A percentile compares a stretch with the other conserved stretches of the same genome.
Evolutionary conservation across 2,797 vertebrate species (phyloP).

Genomic region (Petrocephalus schoutedeni): DNA sequence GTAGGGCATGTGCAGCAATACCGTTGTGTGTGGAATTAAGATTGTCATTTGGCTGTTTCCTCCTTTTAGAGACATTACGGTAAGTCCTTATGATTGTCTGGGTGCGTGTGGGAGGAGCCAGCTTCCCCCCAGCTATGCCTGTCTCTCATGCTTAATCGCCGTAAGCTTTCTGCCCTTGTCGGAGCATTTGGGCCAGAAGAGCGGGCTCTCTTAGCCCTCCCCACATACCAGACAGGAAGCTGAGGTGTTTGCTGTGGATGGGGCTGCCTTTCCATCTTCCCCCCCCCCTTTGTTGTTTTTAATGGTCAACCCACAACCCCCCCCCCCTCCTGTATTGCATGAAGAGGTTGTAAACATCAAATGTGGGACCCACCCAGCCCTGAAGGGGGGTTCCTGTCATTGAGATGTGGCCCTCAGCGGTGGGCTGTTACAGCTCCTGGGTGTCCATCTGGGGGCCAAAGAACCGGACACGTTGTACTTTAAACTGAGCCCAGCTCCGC

Average conservation of each 20-base stretch:
- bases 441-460: constrained; percentile 29
- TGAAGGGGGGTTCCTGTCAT: constrained; percentile 42
- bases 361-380: constrained; percentile 34
- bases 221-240: neutral
- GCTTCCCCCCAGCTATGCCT: neutral
- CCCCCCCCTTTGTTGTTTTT: constrained; percentile 24
- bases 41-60: neutral
- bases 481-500: neutral
- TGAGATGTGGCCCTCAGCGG: constrained; percentile 38
- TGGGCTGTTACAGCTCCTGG: constrained; percentile 47
- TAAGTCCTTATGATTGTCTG: neutral
- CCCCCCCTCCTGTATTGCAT: constrained; percentile 24
- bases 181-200: neutral
- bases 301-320: constrained; percentile 44
- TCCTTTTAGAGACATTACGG: neutral
- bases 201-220: neutral
- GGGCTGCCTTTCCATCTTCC: neutral
- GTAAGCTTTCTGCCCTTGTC: neutral
- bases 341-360: constrained; percentile 55
- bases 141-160: neutral
- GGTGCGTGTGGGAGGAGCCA: neutral
- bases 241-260: constrained; percentile 21
- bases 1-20: neutral
- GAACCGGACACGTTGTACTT: neutral
- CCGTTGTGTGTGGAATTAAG: neutral